Conservation (phyloP, 2,888 invertebrate species). For the Alitta virens region DNA sequence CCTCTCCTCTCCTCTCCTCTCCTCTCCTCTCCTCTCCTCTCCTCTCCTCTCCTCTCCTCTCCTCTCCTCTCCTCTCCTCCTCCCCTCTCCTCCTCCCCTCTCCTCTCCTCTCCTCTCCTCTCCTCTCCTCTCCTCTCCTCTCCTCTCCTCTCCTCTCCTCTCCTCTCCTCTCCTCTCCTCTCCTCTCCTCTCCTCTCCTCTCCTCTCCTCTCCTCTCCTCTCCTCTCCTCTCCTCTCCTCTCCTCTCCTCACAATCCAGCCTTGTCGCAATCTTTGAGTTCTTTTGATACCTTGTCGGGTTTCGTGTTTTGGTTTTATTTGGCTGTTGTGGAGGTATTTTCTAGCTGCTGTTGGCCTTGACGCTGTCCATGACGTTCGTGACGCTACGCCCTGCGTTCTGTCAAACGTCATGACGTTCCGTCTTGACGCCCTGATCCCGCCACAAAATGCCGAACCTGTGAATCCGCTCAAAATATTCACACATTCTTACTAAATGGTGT, state of each 20-base stretch:
- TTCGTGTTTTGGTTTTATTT: no score
- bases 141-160: background rate
- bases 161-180: background rate
- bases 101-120: background rate
- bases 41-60: background rate
- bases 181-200: background rate
- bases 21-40: background rate
- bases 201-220: background rate
- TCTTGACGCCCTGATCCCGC: no score
- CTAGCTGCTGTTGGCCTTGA: no score
- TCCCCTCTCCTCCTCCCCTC: background rate
- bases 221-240: background rate
- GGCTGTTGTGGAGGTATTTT: no score
- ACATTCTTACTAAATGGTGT: no score
- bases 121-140: background rate
- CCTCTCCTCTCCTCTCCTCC: background rate
- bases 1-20: background rate
- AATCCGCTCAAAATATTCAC: no score
- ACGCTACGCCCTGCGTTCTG: no score
- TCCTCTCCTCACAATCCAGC: background rate
- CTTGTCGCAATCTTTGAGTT: background rate
- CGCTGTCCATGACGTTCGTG: no score
- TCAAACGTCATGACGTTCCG: no score
- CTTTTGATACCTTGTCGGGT: background rate
- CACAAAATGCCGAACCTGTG: no score